Evolutionary conservation across 2,797 vertebrate genomes (phyloP), one percentile per base, ranked within the genome.

Genomic region (Danio albolineatus): DNA sequence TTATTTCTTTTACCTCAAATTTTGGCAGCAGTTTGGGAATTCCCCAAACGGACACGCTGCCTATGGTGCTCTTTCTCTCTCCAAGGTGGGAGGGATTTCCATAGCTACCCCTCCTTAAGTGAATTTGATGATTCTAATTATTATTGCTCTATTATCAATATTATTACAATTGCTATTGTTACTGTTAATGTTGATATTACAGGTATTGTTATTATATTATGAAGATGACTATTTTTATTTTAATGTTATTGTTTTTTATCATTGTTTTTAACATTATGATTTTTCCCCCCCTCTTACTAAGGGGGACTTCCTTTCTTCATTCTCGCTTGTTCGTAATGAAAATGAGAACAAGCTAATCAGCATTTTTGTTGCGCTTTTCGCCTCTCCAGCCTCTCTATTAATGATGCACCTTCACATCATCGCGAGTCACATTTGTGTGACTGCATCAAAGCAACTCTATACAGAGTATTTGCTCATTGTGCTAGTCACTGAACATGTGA

Each of bases 61-160:
- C 95, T 93, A 94, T 97, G 98, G 98, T 99, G 98, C 98, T 99
- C 96, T 95, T 94, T 91, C 94, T 95, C 95, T 93, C 89, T 91
- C 82, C 70, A 91, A 91, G 89, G 83, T 86, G 93, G 93, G 94
- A 93, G 94, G 93, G 94, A 94, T 93, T 79, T 95, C 91, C 94
- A 93, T 93, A 89, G 90, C 91, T 94, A 92, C 91, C 92, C 89
- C 90, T 93, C 92, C 91, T 93, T 93, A 88, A 94, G 94, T 94
- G 92, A 94, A 94, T 92, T 93, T 91, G 93, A 94, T 93, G 89
- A 94, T 93, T 89, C 91, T 92, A 93, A 94, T 94, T 94, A 94
- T 94, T 86, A 86, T 82, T 93, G 90, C 91, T 95, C 92, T 93
- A 91, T 93, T 93, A 94, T 93, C 91, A 90, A 92, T 93, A 94